Evolutionary conservation across 2,113 vertebrate species (phyloP).

Genomic region (Mungos mungo): DNA sequence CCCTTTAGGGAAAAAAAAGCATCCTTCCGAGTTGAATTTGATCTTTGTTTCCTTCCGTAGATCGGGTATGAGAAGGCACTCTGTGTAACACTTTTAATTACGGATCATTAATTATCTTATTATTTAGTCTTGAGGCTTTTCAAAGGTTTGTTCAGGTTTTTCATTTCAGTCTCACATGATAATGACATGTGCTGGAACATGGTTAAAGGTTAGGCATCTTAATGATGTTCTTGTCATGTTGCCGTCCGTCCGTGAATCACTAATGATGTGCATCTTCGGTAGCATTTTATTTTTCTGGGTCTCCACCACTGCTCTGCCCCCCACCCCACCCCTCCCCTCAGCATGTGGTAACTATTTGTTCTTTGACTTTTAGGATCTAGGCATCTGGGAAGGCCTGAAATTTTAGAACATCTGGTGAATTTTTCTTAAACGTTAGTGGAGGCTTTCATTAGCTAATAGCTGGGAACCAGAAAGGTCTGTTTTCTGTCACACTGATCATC

Average conservation of each 20-base stretch:
- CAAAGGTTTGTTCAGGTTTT: neutral
- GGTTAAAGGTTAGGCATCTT: neutral
- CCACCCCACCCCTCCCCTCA: neutral
- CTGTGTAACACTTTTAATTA: neutral
- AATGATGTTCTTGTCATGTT: conserved; percentile 32
- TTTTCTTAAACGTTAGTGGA: conserved; percentile 51
- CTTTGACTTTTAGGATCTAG: conserved; percentile 47
- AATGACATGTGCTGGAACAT: conserved; percentile 6
- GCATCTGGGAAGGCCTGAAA: conserved; percentile 35
- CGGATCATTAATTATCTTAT: neutral
- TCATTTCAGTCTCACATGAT: neutral
- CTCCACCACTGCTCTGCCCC: neutral
- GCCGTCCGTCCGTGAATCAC: neutral
- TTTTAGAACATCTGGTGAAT: conserved; percentile 62
- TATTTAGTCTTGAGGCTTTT: conserved; percentile 18
- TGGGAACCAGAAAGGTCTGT: conserved; percentile 19
- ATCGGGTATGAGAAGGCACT: neutral
- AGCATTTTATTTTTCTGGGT: conserved; percentile 57
- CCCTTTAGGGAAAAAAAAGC: conserved; percentile 23
- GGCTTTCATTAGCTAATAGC: conserved; percentile 52
- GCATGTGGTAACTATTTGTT: conserved; percentile 53
- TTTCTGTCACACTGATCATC: conserved; percentile 50
- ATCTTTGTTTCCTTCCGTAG: conserved; percentile 14
- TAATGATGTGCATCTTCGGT: neutral
- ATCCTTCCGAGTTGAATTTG: neutral